Base-by-base conservation (phyloP, 2,888 invertebrate species). In the Caenorhabditis sp. region DNA sequence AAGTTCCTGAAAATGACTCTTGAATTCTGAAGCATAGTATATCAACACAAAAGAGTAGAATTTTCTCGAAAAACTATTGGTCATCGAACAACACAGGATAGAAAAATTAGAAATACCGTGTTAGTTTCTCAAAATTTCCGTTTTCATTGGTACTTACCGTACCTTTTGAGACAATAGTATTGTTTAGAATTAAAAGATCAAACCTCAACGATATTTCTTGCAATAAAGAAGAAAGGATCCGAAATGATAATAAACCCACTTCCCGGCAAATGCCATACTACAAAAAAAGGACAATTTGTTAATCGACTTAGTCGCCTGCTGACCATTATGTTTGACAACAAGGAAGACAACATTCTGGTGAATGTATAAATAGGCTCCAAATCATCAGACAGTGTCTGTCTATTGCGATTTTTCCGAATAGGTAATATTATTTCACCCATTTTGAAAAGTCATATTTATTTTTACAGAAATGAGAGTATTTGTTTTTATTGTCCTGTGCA, bases 301-400 rank as follows among this genome's bases (percentile, higher is more conserved):
- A 43, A 43, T 43, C 43, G 12, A 43, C 43, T 43, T 43, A 43
- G 43, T 43, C 43, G 43, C 43, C 43, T 43, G 3, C 43, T 43
- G 43, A 43, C 43, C 43, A 43, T 43, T 43, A 43, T 43, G 43
- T 43, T 43, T 43, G 43, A 43, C 43, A 43, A 43, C 43, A 43
- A 43, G 43, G 43, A 43, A 43, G 43, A 17, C 43, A 43, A 43
- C 43, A 43, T 4, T 10, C 31, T 10, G 4, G 5, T 31, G 31
- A 4, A 43, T 17, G 17, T 43, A 43, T 43, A 43, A 43, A 43
- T 43, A 43, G 43, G 43, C 43, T 43, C 43, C 12, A 43, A 43
- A 3, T 17, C 43, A 5, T 5, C 17, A 17, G 43, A 17, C 43
- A 43, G 14, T 43, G 43, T 43, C 43, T 43, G 12, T 43, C 17